phyloP scores from a whole-genome alignment of 1,140 invertebrate genomes.

The Harpegnathos saltator region DNA sequence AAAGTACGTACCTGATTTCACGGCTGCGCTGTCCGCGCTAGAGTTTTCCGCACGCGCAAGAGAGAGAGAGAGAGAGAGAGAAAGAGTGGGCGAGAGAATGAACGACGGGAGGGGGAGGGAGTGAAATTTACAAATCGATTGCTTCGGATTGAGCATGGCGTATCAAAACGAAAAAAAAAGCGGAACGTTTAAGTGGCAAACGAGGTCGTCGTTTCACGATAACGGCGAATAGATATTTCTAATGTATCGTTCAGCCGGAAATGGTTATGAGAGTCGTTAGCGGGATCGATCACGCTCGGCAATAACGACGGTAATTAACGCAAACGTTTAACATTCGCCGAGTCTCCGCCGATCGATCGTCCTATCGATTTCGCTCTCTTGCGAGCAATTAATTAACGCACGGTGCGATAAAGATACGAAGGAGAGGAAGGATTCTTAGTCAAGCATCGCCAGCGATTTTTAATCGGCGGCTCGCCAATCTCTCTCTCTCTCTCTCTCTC shows the following conservation, averaged over 20 bases:
- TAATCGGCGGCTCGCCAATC: too few species aligned
- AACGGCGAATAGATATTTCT: background rate
- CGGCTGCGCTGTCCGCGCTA: background rate
- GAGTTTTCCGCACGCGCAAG: constrained; percentile 19
- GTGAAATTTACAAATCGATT: background rate
- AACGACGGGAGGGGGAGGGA: too few species aligned
- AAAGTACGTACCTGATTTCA: constrained; percentile 25
- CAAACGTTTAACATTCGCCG: too few species aligned
- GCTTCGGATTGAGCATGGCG: background rate
- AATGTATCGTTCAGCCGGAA: background rate
- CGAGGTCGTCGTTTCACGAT: background rate
- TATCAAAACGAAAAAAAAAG: background rate
- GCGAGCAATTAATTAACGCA: too few species aligned
- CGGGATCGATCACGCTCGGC: background rate
- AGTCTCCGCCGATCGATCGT: background rate
- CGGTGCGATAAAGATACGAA: too few species aligned
- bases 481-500: too few species aligned
- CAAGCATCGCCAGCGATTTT: too few species aligned
- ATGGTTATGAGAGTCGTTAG: background rate
- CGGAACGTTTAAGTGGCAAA: background rate
- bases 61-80: background rate
- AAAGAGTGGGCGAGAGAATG: background rate
- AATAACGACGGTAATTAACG: too few species aligned
- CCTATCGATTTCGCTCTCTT: background rate
- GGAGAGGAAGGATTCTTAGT: too few species aligned